These are phyloP conservation scores for Stenchaetothrips biformis DNA, from an alignment of 2,888 invertebrate species.

Conservation along the genomic window DNA sequence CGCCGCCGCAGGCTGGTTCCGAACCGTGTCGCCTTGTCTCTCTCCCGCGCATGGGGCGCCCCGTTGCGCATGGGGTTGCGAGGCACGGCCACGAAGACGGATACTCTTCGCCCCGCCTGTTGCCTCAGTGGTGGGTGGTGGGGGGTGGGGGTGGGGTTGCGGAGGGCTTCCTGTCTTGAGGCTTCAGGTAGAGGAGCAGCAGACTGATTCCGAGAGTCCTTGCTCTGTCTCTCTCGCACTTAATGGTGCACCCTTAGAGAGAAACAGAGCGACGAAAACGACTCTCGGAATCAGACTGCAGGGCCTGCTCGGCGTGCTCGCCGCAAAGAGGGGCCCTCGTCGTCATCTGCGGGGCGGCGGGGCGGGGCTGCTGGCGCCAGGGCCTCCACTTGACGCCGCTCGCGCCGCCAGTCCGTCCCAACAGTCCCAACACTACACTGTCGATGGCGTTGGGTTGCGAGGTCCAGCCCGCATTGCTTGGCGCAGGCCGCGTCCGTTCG, in stretches of 20 bases:
- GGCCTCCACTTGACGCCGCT: conserved; percentile 4
- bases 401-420: neutral
- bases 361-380: neutral
- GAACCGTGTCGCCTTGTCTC: too few relatives aligned
- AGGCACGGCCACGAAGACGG: too few relatives aligned
- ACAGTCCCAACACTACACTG: neutral
- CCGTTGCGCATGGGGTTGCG: too few relatives aligned
- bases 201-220: too few relatives aligned
- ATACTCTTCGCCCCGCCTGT: too few relatives aligned
- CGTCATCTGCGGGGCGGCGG: neutral
- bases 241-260: too few relatives aligned
- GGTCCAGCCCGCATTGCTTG: neutral
- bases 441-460: neutral
- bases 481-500: too few relatives aligned
- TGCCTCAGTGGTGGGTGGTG: too few relatives aligned
- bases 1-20: too few relatives aligned
- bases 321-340: neutral
- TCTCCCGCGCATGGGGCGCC: too few relatives aligned
- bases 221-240: too few relatives aligned
- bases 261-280: neutral
- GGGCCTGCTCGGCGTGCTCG: neutral
- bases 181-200: neutral
- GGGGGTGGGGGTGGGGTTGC: neutral
- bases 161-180: conserved; percentile 5
- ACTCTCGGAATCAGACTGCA: neutral